phyloP scores from a whole-genome alignment of 2,113 vertebrate species.

The Tautogolabrus adspersus region DNA sequence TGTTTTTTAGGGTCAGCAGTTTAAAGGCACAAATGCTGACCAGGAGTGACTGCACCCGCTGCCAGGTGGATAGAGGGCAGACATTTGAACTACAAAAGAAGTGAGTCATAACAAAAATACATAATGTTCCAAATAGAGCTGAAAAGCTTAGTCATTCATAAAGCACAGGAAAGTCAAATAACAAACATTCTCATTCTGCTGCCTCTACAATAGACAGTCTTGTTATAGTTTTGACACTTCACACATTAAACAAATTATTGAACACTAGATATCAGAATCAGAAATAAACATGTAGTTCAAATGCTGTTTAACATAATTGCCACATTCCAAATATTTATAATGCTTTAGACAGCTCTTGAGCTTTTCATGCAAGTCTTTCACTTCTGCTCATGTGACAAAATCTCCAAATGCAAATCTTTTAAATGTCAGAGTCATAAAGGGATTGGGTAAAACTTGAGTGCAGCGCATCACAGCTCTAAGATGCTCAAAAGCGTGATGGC shows the following conservation, averaged over 20 bases:
- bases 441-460: not conserved
- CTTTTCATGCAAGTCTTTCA: not conserved
- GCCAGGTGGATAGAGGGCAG: not conserved
- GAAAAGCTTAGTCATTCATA: not conserved
- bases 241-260: no score
- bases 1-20: no score
- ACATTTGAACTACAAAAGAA: not conserved
- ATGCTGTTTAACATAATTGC: not conserved
- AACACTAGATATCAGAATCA: no score
- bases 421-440: constrained; percentile 29
- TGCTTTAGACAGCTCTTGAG: not conserved
- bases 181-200: no score
- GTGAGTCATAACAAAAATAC: not conserved
- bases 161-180: not conserved
- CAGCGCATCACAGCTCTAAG: not conserved
- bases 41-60: not conserved
- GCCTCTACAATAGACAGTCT: no score
- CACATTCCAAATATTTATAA: not conserved
- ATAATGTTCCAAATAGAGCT: not conserved
- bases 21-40: not conserved
- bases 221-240: no score
- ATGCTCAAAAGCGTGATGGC: constrained; percentile 8
- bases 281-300: not conserved
- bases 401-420: not conserved
- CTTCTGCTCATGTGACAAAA: constrained; percentile 1